Percentiles rank a stretch among this genome's conserved stretches.
Evolutionary conservation across 2,113 vertebrate species (phyloP).

Genomic region (Chrysochloris asiatica): DNA sequence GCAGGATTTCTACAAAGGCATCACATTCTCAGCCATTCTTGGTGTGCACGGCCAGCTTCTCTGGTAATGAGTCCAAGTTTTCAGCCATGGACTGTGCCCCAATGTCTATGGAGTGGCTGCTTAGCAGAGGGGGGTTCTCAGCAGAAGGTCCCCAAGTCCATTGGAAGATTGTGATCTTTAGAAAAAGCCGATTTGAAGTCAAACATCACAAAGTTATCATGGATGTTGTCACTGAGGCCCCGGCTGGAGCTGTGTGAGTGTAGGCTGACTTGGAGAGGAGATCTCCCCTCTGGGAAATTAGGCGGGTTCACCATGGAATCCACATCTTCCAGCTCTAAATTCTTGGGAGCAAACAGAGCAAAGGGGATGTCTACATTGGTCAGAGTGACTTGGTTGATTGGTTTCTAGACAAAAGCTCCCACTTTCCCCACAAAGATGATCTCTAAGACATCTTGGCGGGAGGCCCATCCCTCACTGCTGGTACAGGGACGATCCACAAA

Average conservation of each 20-base stretch:
- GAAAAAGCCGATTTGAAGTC: conserved; percentile 99
- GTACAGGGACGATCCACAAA: conserved; percentile 88
- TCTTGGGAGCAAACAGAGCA: conserved; percentile 95
- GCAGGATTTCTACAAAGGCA: conserved; percentile 98
- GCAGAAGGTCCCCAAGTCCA: conserved; percentile 99
- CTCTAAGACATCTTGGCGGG: conserved; percentile 90
- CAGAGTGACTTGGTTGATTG: conserved; percentile 93
- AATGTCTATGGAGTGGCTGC: conserved; percentile 96
- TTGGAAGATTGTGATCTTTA: conserved; percentile 97
- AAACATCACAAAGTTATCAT: conserved; percentile 98
- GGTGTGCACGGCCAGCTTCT: conserved; percentile 97
- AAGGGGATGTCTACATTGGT: conserved; percentile 96
- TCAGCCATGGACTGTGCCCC: conserved; percentile 99
- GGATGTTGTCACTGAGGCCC: conserved; percentile 88
- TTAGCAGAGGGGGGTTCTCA: conserved; percentile 97
- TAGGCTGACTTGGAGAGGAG: conserved; percentile 94
- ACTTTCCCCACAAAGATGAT: conserved; percentile 94
- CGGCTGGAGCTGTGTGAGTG: conserved; percentile 93
- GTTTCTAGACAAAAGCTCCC: conserved; percentile 97
- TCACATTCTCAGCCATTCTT: conserved; percentile 98
- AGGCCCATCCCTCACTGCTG: conserved; percentile 88
- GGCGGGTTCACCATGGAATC: conserved; percentile 97
- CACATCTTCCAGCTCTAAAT: conserved; percentile 91
- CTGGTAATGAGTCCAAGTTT: conserved; percentile 97
- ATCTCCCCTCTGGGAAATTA: conserved; percentile 90